Evolutionary conservation across 2,797 vertebrate species (phyloP), one percentile per base, ranked within the genome.

Genomic region (Parauchenoglanis ngamensis): DNA sequence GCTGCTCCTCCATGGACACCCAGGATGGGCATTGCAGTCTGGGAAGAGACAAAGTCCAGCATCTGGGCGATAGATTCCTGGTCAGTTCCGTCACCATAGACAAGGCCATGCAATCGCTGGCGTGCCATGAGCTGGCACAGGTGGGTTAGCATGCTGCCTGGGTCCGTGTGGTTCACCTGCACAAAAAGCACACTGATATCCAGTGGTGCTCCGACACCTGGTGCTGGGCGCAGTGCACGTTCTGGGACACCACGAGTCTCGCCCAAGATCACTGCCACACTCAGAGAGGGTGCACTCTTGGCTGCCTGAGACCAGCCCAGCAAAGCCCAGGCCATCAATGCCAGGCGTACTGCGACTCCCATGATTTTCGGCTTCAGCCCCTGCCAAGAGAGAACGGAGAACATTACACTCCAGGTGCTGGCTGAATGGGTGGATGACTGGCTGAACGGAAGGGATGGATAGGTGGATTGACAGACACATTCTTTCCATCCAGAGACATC

Each of bases 11-110:
- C 98, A 59, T 99, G 97, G 92, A 99, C 98, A 85, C 98, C 98
- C 93, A 99, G 93, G 92, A 99, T 97, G 84, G 98, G 98, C 92
- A 99, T 95, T 81, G 97, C 97, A 59, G 98, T 99, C 95, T 99
- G 98, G 85, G 98, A 98, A 1, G 98, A 99, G 94, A 99, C 97
- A 96, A 99, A 99, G 97, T 99, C 98, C 94, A 99, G 96, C 95
- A 99, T 99, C 95, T 99, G 98, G 90, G 98, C 97, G 83, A 99
- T 96, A 79, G 98, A 97, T 93, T 99, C 98, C 94, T 99, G 98
- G 93, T 99, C 97, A 0, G 98, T 98, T 92, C 98, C 97, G 35
- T 99, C 98, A 88, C 98, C 98, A 90, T 99, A 99, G 92, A 99
- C 96, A 63, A 99, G 95, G 84, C 98, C 98, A 17, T 99, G 98